Evolutionary conservation across 2,113 vertebrate species (phyloP), one percentile per base, ranked within the genome.

Genomic region (Sinosuthora webbiana): DNA sequence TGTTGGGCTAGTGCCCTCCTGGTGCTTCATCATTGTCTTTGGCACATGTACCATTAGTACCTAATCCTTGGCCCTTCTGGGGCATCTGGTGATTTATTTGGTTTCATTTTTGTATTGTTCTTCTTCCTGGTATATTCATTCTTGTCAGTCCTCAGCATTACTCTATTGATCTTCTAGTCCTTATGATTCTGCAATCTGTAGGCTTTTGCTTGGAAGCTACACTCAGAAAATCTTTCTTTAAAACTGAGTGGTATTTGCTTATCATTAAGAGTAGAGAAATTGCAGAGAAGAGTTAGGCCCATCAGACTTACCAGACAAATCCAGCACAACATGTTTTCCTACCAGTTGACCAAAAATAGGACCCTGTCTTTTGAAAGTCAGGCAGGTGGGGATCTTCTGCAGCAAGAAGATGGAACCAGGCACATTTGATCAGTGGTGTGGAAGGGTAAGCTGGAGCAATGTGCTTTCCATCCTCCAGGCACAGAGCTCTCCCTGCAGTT

Each of bases 381-480:
- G 37, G 10, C 9, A 64, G 13, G 5, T 22, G 23, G 89, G n/a
- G 0, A 2, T 16, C 24, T 80, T 89, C 47, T 71, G 24, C 53
- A 86, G 23, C 17, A 2, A 2, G 52, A 71, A 39, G 17, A 37
- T 60, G 31, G 12, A 35, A 71, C 42, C 30, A 52, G 15, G 33
- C 10, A 35, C 10, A 13, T 80, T 57, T n/a, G 50, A 5, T 56
- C 41, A 78, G 6, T 0, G 0, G n/a, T 76, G 42, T 31, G 15
- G 42, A 85, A 78, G 8, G 33, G 25, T 30, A 47, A 67, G 33
- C 11, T 30, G 20, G 7, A 75, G 37, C 20, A 50, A 11, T 31
- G 4, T 31, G 4, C 35, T 19, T 76, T 45, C 14, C 0, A 0
- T 56, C 35, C 39, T 76, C 13, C 1, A 6, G 25, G 19, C 74